Percentiles rank a stretch among this genome's conserved stretches.
phyloP scores from a whole-genome alignment of 2,797 vertebrate genomes.

The Sternarchorhynchus goeldii region DNA sequence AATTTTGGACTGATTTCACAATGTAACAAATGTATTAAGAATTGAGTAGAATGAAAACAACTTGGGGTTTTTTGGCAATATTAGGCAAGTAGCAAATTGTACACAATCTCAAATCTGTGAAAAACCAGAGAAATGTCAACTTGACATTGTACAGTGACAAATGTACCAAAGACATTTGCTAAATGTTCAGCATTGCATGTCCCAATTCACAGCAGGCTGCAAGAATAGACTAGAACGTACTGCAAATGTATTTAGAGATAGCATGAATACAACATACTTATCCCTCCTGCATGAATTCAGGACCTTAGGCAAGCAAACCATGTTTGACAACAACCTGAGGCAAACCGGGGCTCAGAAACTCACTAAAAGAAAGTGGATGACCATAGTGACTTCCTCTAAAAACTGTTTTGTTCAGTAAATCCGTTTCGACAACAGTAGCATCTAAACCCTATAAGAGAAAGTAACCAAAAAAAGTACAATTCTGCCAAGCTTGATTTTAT shows the following conservation, averaged over 20 bases:
- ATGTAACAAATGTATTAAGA: no score
- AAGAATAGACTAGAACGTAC: background rate
- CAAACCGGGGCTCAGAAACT: slow-evolving; percentile 1
- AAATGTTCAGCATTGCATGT: no score
- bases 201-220: no score
- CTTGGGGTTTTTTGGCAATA: no score
- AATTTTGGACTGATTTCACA: no score
- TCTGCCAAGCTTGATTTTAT: background rate
- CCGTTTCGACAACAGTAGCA: background rate
- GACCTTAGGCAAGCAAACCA: slow-evolving; percentile 3
- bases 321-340: background rate
- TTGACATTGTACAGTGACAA: no score
- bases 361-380: background rate
- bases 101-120: no score
- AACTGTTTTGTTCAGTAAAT: slow-evolving; percentile 19
- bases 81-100: no score
- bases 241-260: background rate
- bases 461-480: background rate
- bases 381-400: background rate
- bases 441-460: background rate
- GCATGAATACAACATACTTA: background rate
- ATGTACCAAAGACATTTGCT: no score
- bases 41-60: no score
- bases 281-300: background rate
- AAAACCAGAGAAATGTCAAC: no score